A percentile compares a stretch with the other conserved stretches of the same genome.
phyloP scores from a whole-genome alignment of 2,797 vertebrate genomes.

The Trematomus bernacchii region DNA sequence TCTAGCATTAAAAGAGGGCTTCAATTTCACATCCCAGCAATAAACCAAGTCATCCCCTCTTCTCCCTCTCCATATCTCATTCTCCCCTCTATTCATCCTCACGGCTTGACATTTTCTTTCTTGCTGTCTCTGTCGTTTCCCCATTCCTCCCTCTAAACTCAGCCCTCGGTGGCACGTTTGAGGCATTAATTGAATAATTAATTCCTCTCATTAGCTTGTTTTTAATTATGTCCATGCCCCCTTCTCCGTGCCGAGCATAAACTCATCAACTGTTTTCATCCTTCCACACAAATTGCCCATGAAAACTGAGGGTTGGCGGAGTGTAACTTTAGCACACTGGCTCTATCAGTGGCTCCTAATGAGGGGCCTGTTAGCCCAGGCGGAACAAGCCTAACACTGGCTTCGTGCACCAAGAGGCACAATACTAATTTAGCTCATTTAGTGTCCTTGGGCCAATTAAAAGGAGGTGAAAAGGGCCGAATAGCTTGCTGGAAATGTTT shows the following conservation, averaged over 20 bases:
- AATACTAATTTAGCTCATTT: constrained; percentile 81
- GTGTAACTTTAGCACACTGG: constrained; percentile 60
- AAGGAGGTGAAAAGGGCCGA: constrained; percentile 69
- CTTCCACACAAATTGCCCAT: constrained; percentile 79
- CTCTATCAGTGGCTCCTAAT: constrained; percentile 77
- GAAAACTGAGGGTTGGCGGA: constrained; percentile 67
- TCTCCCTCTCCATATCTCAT: constrained; percentile 64
- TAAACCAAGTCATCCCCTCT: constrained; percentile 63
- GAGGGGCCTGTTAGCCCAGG: constrained; percentile 75
- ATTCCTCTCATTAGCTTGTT: constrained; percentile 85
- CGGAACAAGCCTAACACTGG: constrained; percentile 76
- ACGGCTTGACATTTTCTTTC: constrained; percentile 74
- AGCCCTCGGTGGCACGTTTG: constrained; percentile 70
- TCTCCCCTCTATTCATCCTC: constrained; percentile 69
- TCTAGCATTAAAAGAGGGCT: constrained; percentile 71
- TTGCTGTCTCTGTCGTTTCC: constrained; percentile 66
- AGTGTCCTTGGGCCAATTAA: constrained; percentile 82
- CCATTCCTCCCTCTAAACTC: constrained; percentile 69
- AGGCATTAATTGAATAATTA: constrained; percentile 85
- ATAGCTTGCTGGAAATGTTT: constrained; percentile 63
- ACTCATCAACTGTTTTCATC: constrained; percentile 80
- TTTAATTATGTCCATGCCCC: constrained; percentile 82
- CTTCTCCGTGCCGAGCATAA: constrained; percentile 62
- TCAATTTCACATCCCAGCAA: constrained; percentile 76
- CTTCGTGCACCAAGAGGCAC: constrained; percentile 73